These are phyloP conservation scores for Macrotus californicus DNA, from an alignment of 2,113 vertebrate genomes.

Conservation along the genomic window DNA sequence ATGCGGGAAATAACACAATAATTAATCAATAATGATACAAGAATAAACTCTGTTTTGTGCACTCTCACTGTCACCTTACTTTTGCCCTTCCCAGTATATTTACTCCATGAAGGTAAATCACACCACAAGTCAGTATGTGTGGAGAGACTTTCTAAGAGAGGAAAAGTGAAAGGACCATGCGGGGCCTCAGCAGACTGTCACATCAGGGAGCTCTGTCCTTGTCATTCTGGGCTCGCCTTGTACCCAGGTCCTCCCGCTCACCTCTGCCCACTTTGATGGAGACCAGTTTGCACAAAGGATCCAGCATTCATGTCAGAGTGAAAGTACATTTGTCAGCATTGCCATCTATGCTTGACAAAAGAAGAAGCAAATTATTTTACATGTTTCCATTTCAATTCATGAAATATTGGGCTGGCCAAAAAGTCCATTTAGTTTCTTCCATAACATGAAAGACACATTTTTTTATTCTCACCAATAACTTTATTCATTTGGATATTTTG, in stretches of 20 bases:
- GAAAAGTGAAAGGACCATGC: neutral
- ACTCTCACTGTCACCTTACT: neutral
- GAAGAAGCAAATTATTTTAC: neutral
- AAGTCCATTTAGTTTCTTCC: too few species aligned
- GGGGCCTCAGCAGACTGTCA: neutral
- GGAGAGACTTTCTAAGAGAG: neutral
- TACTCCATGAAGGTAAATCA: neutral
- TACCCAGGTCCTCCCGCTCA: neutral
- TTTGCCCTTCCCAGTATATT: neutral
- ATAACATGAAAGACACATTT: too few species aligned
- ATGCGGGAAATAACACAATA: neutral
- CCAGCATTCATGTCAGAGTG: neutral
- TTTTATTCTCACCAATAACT: too few species aligned
- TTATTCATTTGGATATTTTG: too few species aligned
- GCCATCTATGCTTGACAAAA: neutral
- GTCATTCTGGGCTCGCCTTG: neutral
- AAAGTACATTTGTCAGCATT: neutral
- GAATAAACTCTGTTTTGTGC: neutral
- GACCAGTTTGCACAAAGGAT: neutral
- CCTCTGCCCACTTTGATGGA: neutral
- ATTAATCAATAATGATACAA: neutral
- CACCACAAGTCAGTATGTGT: neutral
- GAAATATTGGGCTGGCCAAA: neutral
- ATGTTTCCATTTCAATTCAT: neutral
- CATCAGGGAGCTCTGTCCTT: neutral